Conservation (phyloP, 2,888 invertebrate genomes). For the Ophion ellenae region DNA sequence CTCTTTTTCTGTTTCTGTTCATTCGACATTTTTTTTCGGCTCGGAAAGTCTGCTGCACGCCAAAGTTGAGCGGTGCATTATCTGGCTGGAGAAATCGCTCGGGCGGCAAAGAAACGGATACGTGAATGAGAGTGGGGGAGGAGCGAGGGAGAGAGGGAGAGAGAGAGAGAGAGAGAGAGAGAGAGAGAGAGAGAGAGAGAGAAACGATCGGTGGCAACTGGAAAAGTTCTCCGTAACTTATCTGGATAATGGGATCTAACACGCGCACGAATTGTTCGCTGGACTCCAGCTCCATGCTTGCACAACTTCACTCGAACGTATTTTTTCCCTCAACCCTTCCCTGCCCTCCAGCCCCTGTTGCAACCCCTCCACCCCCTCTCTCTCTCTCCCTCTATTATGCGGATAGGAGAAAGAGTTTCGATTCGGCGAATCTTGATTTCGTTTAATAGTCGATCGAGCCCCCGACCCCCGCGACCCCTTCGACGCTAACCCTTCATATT, state of each 20-base stretch:
- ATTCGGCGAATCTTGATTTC: slow-evolving; percentile 63
- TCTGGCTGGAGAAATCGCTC: slow-evolving; percentile 42
- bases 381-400: not conserved
- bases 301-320: slow-evolving; percentile 52
- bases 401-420: slow-evolving; percentile 47
- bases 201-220: slow-evolving; percentile 59
- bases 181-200: slow-evolving; percentile 12
- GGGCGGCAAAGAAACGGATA: slow-evolving; percentile 46
- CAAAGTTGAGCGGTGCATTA: slow-evolving; percentile 57
- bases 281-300: slow-evolving; percentile 20
- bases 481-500: not conserved
- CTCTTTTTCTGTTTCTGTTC: not conserved
- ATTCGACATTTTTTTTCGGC: slow-evolving; percentile 19
- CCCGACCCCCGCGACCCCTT: no score
- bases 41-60: slow-evolving; percentile 28
- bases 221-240: slow-evolving; percentile 60
- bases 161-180: not conserved
- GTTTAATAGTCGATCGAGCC: slow-evolving; percentile 54
- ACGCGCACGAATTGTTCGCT: slow-evolving; percentile 56
- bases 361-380: not conserved
- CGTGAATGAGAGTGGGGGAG: not conserved
- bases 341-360: not conserved
- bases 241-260: slow-evolving; percentile 65
- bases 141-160: not conserved
- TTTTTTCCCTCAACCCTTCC: not conserved